Evolutionary conservation across 2,113 vertebrate species (phyloP).

Genomic region (Halichoerus grypus): DNA sequence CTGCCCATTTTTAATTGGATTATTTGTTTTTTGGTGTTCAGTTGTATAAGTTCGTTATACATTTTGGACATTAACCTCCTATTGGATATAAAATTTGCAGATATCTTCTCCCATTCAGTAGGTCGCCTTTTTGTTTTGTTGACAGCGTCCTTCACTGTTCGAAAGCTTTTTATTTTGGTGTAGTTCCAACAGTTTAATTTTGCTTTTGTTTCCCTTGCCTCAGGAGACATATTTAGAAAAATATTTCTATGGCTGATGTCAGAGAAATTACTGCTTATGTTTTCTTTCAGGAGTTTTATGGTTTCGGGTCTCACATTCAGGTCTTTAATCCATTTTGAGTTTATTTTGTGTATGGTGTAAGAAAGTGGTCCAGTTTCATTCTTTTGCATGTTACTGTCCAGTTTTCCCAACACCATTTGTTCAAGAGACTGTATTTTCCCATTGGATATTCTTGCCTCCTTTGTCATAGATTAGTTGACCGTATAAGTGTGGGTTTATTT

Average conservation of each 20-base stretch:
- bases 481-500: not conserved
- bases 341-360: not conserved
- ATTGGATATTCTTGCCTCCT: not conserved
- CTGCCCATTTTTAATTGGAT: not conserved
- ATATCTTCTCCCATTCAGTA: not conserved
- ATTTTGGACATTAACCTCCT: not conserved
- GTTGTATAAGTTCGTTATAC: not conserved
- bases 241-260: not conserved
- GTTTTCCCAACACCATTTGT: not conserved
- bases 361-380: not conserved
- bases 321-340: not conserved
- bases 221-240: not conserved
- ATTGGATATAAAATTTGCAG: not conserved
- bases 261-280: not conserved
- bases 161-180: not conserved
- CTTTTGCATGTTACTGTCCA: not conserved
- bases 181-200: not conserved
- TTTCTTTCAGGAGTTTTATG: not conserved
- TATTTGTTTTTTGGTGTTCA: not conserved
- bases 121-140: not conserved
- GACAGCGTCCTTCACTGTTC: not conserved
- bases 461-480: not conserved
- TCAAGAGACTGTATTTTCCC: not conserved
- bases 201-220: not conserved
- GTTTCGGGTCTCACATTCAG: not conserved